These are phyloP conservation scores for Archaeoteleia sp. DNA, from an alignment of 2,888 invertebrate species.

Conservation along the genomic window DNA sequence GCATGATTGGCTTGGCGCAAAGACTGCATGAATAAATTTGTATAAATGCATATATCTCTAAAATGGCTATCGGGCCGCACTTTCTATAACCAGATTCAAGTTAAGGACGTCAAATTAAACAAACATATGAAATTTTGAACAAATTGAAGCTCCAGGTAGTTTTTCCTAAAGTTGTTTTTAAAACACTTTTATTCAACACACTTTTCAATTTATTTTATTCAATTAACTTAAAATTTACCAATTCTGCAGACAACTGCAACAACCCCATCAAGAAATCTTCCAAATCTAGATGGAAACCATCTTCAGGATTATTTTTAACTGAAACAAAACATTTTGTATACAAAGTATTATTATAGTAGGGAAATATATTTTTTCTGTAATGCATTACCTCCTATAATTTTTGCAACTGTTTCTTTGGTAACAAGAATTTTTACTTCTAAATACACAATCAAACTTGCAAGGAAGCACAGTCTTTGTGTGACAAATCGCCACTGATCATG, in stretches of 20 bases:
- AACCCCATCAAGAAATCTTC: conserved; percentile 94
- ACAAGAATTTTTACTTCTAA: conserved; percentile 86
- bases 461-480: conserved; percentile 87
- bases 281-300: conserved; percentile 92
- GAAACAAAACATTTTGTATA: conserved; percentile 59
- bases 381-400: conserved; percentile 83
- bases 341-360: background rate
- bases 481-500: conserved; percentile 92
- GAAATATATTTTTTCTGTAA: background rate
- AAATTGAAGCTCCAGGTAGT: no score
- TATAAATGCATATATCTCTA: no score
- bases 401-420: conserved; percentile 84
- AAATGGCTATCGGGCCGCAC: no score
- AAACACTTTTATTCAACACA: no score
- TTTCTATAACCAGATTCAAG: no score
- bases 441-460: conserved; percentile 86
- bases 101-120: no score
- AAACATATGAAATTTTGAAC: no score
- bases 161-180: no score
- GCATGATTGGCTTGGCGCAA: no score
- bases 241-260: conserved; percentile 87
- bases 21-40: no score
- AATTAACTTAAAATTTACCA: conserved; percentile 76
- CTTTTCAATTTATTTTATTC: conserved; percentile 1
- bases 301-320: conserved; percentile 82